Evolutionary conservation across 2,797 vertebrate species (phyloP), one percentile per base, ranked within the genome.

Genomic region (Pangasius djambal): DNA sequence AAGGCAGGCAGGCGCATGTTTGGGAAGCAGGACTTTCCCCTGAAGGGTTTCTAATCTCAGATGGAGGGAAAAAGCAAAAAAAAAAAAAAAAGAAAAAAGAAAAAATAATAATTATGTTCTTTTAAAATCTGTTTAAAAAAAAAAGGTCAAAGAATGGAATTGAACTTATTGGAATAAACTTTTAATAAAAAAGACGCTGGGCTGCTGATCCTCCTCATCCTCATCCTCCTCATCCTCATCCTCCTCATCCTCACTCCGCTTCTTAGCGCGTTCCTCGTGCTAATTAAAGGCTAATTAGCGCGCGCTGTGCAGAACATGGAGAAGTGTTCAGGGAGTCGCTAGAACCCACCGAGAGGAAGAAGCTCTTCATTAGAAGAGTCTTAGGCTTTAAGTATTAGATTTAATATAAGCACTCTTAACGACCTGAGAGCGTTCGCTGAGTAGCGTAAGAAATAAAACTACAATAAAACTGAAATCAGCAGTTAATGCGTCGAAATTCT

Each of bases 1-100:
- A 31, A 86, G 86, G 40, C 86, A 87, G 86, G 86, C 86, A 78
- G 86, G 86, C 74, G 57, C 86, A 87, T 87, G 86, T 78, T 78
- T 12, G 72, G 65, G 18, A 78, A 78, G 72, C 57, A 87, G 86
- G 57, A 87, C 37, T 87, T 87, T 75, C 86, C 86, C 86, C 63
- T 85, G 44, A 48, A 78, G 63, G 57, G 16, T 77, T 77, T 69
- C 59, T 63, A 77, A 87, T 78, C 86, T 87, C 74, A 78, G 57
- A 59, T 65, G 52, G 18, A 77, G 72, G 4, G 3, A 40, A 48
- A 48, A 72, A 63, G 25, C 55, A 28, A 25, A 48, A 48, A 48
- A 48, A 7, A 7, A 44, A 48, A 70, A 15, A 25, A 40, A 34
- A 34, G 2, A 34, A 2, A 34, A 34, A 34, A 34, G 34, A 34